Evolutionary conservation across 2,888 invertebrate species (phyloP).

Genomic region (Dexiosoma caninum): DNA sequence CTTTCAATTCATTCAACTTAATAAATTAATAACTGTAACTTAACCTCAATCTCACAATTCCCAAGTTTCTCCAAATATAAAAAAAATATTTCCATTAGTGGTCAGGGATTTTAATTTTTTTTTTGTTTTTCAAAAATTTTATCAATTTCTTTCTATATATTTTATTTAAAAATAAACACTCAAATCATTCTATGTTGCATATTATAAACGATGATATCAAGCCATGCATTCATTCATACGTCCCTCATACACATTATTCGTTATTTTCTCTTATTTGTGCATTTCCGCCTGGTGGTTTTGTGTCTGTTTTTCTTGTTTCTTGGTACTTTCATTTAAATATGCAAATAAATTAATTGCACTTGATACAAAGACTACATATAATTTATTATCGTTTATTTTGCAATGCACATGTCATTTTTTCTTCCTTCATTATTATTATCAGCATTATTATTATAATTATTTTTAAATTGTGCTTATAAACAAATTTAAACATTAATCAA

Average conservation of each 20-base stretch:
- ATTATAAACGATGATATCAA: background rate
- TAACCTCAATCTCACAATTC: too few relatives aligned
- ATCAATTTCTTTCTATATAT: too few relatives aligned
- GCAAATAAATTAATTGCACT: constrained; percentile 46
- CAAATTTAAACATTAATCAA: background rate
- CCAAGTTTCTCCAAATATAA: too few relatives aligned
- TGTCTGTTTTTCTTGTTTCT: constrained; percentile 11
- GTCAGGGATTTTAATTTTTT: too few relatives aligned
- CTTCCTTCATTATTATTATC: constrained; percentile 11
- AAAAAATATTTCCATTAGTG: too few relatives aligned
- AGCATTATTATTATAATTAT: background rate
- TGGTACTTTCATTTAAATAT: constrained; percentile 9
- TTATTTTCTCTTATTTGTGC: constrained; percentile 3
- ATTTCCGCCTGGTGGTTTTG: background rate
- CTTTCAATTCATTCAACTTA: too few relatives aligned
- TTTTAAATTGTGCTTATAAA: constrained; percentile 13
- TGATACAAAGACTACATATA: constrained; percentile 46
- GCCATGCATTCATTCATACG: background rate
- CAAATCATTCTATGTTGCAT: background rate
- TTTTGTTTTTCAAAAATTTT: too few relatives aligned
- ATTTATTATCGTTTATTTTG: constrained; percentile 36
- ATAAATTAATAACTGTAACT: too few relatives aligned
- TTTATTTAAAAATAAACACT: background rate
- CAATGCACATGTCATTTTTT: constrained; percentile 29
- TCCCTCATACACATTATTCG: background rate